Evolutionary conservation across 1,140 invertebrate species (phyloP), one percentile per base, ranked within the genome.

Genomic region (Temnothorax curvispinosus): DNA sequence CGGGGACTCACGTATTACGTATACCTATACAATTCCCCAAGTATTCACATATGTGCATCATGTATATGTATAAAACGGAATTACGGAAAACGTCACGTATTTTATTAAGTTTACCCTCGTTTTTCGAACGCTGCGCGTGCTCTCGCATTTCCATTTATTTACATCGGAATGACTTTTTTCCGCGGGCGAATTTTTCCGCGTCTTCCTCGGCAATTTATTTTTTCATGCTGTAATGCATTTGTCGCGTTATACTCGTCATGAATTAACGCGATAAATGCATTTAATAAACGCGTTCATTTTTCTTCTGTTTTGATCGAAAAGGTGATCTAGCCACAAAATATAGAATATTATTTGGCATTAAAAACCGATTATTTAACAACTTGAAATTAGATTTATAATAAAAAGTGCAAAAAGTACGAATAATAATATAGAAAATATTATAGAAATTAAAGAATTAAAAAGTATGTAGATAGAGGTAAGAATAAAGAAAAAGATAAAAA

Each of bases 121-220:
- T 50, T 38, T 69, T 27, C 18, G 8, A 8, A 72, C 18, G 15
- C 35, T 27, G 27, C 35, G n/a, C 13, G 21, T 41, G 41, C 1
- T 41, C n/a, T 69, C 62, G 21, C n/a, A 82, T 82, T 82, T 82
- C 54, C 27, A 74, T 82, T 58, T 74, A 82, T 82, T 82, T 82
- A 58, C 69, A 74, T 74, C 67, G 52, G 27, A 82, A 74, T 82
- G 35, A 54, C 56, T 82, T 54, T 54, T 62, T 60, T 27, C 27
- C 54, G 56, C 80, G 7, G 15, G 9, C 18, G n/a, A 65, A 32
- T 58, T 56, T n/a, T 60, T 74, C 15, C 15, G 6, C 35, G 13
- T 5, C 9, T 47, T 75, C 35, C 27, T 21, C 21, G 44, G n/a
- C 18, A 32, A 58, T 35, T 4, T 15, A 15, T 74, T 41, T 75